Evolutionary conservation across 2,113 vertebrate species (phyloP).

Genomic region (Phyllostomus discolor): DNA sequence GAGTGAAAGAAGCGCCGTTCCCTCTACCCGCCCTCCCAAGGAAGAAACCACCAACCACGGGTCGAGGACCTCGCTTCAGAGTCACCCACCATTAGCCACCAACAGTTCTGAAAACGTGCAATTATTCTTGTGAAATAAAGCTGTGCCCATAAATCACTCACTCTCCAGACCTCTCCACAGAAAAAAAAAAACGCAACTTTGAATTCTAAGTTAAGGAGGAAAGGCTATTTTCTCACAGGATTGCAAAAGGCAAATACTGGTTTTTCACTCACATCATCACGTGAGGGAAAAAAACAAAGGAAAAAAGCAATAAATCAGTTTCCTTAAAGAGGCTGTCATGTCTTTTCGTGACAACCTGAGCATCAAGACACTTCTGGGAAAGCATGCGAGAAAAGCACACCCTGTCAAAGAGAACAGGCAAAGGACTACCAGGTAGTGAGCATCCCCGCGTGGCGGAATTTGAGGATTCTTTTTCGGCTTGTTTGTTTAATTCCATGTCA

Average conservation of each 20-base stretch:
- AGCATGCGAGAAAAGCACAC: neutral
- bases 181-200: constrained; percentile 2
- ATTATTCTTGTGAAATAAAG: constrained; percentile 10
- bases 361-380: constrained; percentile 3
- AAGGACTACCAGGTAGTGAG: neutral
- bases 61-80: neutral
- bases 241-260: neutral
- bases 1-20: neutral
- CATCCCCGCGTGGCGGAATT: neutral
- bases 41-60: neutral
- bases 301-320: neutral
- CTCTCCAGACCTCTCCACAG: neutral
- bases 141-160: neutral
- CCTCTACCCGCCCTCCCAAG: neutral
- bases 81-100: neutral
- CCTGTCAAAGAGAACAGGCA: neutral
- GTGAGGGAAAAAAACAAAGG: neutral
- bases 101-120: constrained; percentile 6
- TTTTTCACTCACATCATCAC: neutral
- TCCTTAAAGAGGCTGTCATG: neutral
- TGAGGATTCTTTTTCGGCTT: neutral
- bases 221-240: neutral
- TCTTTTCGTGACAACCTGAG: neutral
- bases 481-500: constrained; percentile 4
- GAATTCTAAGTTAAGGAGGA: neutral